Conservation (phyloP, 2,888 invertebrate species). For the Entomobrya multifasciata region DNA sequence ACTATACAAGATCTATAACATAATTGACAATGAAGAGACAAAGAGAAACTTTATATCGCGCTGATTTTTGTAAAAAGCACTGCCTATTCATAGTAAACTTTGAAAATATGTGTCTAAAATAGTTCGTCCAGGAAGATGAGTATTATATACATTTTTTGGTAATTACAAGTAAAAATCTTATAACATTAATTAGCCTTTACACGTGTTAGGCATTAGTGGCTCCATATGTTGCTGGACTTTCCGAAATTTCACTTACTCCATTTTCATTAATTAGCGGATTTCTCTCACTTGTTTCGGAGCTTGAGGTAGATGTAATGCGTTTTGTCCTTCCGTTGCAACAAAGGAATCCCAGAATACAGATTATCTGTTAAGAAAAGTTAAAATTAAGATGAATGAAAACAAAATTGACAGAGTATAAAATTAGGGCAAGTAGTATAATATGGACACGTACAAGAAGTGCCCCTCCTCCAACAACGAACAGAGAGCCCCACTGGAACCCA, state of each 20-base stretch:
- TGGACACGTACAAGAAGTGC: slow-evolving; percentile 80
- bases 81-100: no score
- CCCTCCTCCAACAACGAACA: slow-evolving; percentile 81
- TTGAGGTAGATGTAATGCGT: slow-evolving; percentile 21
- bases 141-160: slow-evolving; percentile 57
- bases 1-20: slow-evolving; percentile 1
- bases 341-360: slow-evolving; percentile 45
- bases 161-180: slow-evolving; percentile 53
- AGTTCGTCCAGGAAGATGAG: slow-evolving; percentile 51
- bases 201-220: slow-evolving; percentile 55
- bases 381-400: not conserved
- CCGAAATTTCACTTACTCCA: not conserved
- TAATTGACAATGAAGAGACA: no score
- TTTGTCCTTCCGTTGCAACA: slow-evolving; percentile 24
- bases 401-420: not conserved
- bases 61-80: no score
- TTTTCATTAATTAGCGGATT: slow-evolving; percentile 32
- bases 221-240: slow-evolving; percentile 36
- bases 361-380: slow-evolving; percentile 9
- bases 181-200: not conserved
- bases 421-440: not conserved
- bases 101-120: slow-evolving; percentile 45
- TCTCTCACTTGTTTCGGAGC: slow-evolving; percentile 51
- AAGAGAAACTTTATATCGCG: no score
- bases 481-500: slow-evolving; percentile 80